Evolutionary conservation across 2,888 invertebrate genomes (phyloP), one percentile per base, ranked within the genome.

Genomic region (Macaria liturata): DNA sequence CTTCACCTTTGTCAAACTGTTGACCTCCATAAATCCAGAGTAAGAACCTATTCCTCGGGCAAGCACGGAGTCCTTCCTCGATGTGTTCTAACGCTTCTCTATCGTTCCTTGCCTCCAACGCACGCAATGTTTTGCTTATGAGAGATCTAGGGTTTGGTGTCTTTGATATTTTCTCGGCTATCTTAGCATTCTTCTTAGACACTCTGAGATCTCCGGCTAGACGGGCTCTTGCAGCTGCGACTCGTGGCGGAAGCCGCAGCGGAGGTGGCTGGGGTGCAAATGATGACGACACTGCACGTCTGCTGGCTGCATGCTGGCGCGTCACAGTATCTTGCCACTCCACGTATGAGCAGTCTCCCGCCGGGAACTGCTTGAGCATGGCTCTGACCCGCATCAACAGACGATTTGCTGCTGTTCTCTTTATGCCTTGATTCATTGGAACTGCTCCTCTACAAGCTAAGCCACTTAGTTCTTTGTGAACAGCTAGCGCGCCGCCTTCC

Each of bases 281-380:
- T 0, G 91, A 91, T 45, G 87, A 76, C 9, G 84, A 81, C 1
- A 91, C 89, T 8, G 91, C 90, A 9, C 84, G 82, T 58, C 89
- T 79, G 54, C 81, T 69, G 5, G 90, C 84, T 37, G 83, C 78
- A 61, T 91, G 91, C 67, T 91, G 91, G 7, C 80, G 71, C 34
- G 87, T 84, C 7, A 91, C 83, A 30, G 73, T 83, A 56, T 91
- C 87, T 64, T 90, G 86, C 80, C 83, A 89, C 43, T 86, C 83
- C 34, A 86, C 59, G 9, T 72, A 65, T 3, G 85, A 80, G 67
- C 81, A 82, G 6, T 83, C 75, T 0, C 78, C 83, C 4, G 87
- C 84, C 1, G 83, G 62, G 68, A 89, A 91, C 60, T 84, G 84
- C 69, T 84, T 88, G 0, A 91, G 68, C 83, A 89, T 83, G 42